A percentile compares a stretch with the other conserved stretches of the same genome.
These are phyloP conservation scores for Crotalus viridis DNA, from an alignment of 2,113 vertebrate genomes.

Conservation along the genomic window DNA sequence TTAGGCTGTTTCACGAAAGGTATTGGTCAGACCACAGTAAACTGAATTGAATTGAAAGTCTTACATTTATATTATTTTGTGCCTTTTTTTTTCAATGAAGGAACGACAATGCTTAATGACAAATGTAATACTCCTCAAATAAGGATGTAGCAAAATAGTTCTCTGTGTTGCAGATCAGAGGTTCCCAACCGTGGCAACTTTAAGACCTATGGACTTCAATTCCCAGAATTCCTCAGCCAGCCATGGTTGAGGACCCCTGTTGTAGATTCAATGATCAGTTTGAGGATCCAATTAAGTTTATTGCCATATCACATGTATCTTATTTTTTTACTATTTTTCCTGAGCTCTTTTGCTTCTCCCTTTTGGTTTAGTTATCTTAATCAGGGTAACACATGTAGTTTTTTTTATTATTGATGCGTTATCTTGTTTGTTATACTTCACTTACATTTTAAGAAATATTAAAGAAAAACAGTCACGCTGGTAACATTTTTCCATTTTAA, in stretches of 20 bases:
- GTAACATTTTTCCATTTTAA: constrained; percentile 57
- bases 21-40: no score
- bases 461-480: background rate
- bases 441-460: background rate
- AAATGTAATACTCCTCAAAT: background rate
- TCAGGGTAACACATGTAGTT: background rate
- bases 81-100: background rate
- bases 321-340: background rate
- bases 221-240: no score
- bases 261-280: background rate
- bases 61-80: background rate
- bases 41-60: background rate
- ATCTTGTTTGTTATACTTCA: background rate
- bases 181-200: no score
- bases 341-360: background rate
- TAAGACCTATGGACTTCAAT: no score
- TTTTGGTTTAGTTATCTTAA: background rate
- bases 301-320: background rate
- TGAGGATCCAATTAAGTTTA: background rate
- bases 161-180: background rate
- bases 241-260: no score
- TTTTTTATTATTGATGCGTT: background rate
- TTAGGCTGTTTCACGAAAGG: no score
- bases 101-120: background rate
- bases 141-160: background rate